phyloP scores from a whole-genome alignment of 2,113 vertebrate genomes.

The Catharus fuscescens region DNA sequence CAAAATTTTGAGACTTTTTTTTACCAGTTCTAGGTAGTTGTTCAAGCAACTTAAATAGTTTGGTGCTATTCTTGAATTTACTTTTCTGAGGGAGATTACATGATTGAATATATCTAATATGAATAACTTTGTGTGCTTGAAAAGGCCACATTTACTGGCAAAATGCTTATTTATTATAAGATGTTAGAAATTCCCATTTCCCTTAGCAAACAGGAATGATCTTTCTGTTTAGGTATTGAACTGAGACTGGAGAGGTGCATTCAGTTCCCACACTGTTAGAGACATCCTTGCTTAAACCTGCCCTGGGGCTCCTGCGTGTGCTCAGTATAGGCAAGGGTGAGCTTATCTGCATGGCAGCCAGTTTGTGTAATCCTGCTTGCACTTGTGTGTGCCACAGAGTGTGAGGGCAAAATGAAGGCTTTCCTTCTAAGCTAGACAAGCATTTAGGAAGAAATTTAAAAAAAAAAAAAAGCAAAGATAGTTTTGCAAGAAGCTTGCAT shows the following conservation, averaged over 20 bases:
- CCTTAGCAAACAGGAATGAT: not conserved
- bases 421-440: not conserved
- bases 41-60: not conserved
- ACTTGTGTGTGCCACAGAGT: not conserved
- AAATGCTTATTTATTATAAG: not conserved
- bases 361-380: not conserved
- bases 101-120: not conserved
- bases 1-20: not conserved
- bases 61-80: not conserved
- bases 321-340: not conserved
- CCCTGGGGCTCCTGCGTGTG: rapidly evolving
- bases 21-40: not conserved
- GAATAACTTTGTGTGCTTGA: not conserved
- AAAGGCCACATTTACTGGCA: not conserved
- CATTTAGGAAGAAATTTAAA: too few species aligned
- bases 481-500: not conserved
- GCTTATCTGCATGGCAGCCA: rapidly evolving
- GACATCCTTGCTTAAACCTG: not conserved
- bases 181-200: not conserved
- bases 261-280: not conserved
- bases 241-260: not conserved
- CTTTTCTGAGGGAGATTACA: not conserved
- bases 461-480: not conserved
- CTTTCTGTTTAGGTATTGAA: not conserved
- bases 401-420: not conserved